Evolutionary conservation across 2,113 vertebrate species (phyloP).

Genomic region (Prunella himalayana): DNA sequence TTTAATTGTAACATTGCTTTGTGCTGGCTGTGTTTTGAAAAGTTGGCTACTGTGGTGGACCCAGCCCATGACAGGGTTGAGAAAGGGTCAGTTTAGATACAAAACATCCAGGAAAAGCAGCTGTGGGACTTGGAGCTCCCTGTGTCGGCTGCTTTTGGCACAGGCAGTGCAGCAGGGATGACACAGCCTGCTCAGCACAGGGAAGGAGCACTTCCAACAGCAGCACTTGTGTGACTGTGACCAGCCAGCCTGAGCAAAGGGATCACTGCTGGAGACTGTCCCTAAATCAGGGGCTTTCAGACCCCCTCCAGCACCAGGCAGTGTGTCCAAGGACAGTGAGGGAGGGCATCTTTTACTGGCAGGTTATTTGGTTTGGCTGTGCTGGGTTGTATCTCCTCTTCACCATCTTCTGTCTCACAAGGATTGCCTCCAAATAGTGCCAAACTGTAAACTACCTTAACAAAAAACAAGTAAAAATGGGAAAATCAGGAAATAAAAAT

Average conservation of each 20-base stretch:
- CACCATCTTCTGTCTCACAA: not conserved
- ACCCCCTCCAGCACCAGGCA: not conserved
- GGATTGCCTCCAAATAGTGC: not conserved
- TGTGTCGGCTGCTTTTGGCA: not conserved
- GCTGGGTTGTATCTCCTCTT: not conserved
- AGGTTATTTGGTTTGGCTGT: not conserved
- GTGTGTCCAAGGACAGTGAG: not conserved
- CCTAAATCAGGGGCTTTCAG: not conserved
- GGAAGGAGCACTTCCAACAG: not conserved
- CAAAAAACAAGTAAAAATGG: not conserved
- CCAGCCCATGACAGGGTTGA: not conserved
- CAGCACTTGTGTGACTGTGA: not conserved
- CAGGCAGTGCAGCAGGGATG: not conserved
- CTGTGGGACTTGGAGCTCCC: not conserved
- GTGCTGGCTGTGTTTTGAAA: not conserved
- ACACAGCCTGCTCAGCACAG: not conserved
- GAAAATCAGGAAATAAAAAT: not conserved
- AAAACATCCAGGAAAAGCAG: not conserved
- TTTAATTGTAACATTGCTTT: not conserved
- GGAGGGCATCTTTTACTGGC: not conserved
- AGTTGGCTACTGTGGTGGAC: not conserved
- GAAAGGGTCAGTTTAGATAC: not conserved
- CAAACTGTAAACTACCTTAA: not conserved
- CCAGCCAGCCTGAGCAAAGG: not conserved
- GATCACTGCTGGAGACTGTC: not conserved